phyloP scores from a whole-genome alignment of 1,140 invertebrate species.

The Cyphomyrmex costatus region DNA sequence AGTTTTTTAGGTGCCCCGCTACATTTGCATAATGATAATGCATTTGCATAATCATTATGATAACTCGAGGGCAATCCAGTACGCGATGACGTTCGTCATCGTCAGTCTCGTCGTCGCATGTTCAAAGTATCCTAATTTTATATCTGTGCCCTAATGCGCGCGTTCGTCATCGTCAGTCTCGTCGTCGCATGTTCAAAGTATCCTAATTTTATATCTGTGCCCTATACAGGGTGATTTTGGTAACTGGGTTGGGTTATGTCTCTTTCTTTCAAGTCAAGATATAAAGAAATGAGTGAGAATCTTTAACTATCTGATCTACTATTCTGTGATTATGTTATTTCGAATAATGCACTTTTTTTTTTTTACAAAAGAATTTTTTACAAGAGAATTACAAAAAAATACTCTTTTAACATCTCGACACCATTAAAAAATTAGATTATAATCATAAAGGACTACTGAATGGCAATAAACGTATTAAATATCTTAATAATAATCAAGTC shows the following conservation, averaged over 20 bases:
- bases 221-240: neutral
- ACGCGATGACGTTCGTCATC: conserved; percentile 15
- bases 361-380: too few species aligned
- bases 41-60: conserved; percentile 80
- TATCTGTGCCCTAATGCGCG: neutral
- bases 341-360: too few species aligned
- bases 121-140: conserved; percentile 37
- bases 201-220: conserved; percentile 15
- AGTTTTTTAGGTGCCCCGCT: conserved; percentile 66
- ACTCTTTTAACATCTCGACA: too few species aligned
- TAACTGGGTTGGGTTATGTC: neutral
- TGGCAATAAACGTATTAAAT: neutral
- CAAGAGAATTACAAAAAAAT: too few species aligned
- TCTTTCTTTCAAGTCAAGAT: neutral
- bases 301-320: neutral
- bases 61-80: conserved; percentile 65
- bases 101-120: neutral
- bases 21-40: conserved; percentile 78
- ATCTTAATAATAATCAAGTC: neutral
- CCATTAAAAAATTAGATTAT: neutral
- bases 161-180: conserved; percentile 8
- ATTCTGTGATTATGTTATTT: too few species aligned
- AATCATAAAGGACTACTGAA: neutral
- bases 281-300: neutral
- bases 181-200: conserved; percentile 14